Base-by-base conservation (phyloP, 1,140 invertebrate species). In the Stegodyphus mimosarum region DNA sequence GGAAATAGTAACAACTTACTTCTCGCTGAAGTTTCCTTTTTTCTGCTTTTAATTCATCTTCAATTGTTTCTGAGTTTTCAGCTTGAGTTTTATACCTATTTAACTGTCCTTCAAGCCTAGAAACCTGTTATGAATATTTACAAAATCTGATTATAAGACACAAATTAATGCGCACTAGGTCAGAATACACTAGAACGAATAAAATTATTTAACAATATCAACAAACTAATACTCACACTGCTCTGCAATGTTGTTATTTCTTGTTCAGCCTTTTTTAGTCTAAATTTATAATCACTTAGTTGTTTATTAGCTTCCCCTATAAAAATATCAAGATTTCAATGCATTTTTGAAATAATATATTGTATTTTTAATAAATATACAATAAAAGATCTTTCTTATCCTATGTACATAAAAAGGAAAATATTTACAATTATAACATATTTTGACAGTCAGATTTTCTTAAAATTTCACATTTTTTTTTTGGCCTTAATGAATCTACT, bases 21-120 rank as follows among this genome's bases (percentile, higher is more conserved):
- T 99, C 98, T 92, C 98, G 93, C 92, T 99, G 97, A 88, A 99
- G 91, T 92, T 97, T 97, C 87, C 98, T 92, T 88, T 98, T 95
- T 90, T 99, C 98, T 78, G 95, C 93, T 93, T 99, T 99, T 84
- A 99, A 91, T 90, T 98, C 97, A 89, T 98, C 96, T 92, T 99
- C 97, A 78, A 94, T 93, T 91, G 97, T 96, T 92, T 99, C 98
- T 55, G 96, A 94, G 88, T 95, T 94, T 91, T 99, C 98, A 17
- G 97, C 94, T 52, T 95, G 94, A 77, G 95, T 94, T 90, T 97
- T 97, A 90, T 97, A 99, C 77, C 98, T 92, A 89, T 96, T 95
- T 66, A 99, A 94, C 93, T 99, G 98, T 89, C 95, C 96, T 91
- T 99, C 98, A 88, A 99, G 92, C 88, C 98, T 94, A 86, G 96